Evolutionary conservation across 2,113 vertebrate species (phyloP).

Genomic region (Centropus bengalensis): DNA sequence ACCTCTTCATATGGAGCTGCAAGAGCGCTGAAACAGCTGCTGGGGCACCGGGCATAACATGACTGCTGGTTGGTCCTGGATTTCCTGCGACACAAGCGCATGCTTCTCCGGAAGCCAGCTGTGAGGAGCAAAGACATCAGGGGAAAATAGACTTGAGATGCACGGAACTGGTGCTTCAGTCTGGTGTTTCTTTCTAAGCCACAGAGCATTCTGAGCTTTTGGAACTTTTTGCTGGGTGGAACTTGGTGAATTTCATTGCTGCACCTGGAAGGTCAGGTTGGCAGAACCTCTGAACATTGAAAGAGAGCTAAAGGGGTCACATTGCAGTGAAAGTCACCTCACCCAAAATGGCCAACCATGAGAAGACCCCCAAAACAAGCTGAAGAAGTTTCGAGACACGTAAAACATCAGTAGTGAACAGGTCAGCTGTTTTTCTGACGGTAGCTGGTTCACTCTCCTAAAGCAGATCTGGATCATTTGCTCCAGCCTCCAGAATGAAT

Average conservation of each 20-base stretch:
- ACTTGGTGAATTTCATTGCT: neutral
- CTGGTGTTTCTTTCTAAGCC: neutral
- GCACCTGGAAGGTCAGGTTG: neutral
- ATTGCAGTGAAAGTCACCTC: neutral
- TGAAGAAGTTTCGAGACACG: neutral
- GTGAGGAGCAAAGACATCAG: neutral
- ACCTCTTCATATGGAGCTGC: conserved; percentile 90
- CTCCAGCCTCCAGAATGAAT: neutral
- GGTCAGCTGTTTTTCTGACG: neutral
- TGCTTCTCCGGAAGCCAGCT: conserved; percentile 93
- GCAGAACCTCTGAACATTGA: neutral
- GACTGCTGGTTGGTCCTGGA: conserved; percentile 63
- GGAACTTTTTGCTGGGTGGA: neutral
- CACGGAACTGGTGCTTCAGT: neutral
- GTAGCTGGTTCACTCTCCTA: neutral
- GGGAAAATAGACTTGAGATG: fast-evolving
- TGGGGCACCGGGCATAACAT: conserved; percentile 65
- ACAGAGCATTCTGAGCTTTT: neutral
- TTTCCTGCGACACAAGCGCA: conserved; percentile 88
- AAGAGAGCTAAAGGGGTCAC: neutral
- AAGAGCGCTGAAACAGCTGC: conserved; percentile 66
- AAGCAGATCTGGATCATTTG: neutral
- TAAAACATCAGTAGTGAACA: neutral
- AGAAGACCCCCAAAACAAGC: neutral
- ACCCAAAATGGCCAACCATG: neutral